These are phyloP conservation scores for Oxyscelio sp. DNA, from an alignment of 2,888 invertebrate species.

Conservation along the genomic window DNA sequence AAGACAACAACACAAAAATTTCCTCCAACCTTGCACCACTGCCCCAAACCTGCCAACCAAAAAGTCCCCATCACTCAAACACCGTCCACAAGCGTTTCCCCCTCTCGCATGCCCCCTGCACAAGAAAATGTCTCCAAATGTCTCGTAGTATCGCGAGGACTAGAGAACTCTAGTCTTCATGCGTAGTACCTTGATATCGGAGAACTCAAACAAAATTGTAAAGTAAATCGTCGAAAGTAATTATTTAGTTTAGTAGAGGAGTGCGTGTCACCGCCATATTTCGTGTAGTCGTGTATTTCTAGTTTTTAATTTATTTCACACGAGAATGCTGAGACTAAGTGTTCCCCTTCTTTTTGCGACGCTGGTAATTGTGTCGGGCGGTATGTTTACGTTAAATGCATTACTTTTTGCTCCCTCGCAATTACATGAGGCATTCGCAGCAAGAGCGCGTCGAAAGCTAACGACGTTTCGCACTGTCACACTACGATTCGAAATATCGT, in stretches of 20 bases:
- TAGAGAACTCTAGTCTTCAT: no score
- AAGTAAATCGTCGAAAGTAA: slow-evolving; percentile 28
- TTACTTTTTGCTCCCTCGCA: not conserved
- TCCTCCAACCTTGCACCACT: no score
- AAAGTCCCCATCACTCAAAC: no score
- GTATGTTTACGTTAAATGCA: slow-evolving; percentile 57
- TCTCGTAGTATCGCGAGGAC: no score
- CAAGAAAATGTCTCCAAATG: no score
- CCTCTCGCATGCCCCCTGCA: no score
- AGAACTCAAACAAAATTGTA: slow-evolving; percentile 52
- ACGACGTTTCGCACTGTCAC: no score
- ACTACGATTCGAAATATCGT: no score
- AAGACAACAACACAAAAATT: no score
- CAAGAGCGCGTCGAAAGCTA: no score
- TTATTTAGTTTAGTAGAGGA: not conserved
- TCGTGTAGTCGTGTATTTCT: not conserved
- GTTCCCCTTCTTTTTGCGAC: slow-evolving; percentile 30
- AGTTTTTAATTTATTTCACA: slow-evolving; percentile 37
- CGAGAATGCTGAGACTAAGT: slow-evolving; percentile 48
- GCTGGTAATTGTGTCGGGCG: slow-evolving; percentile 54
- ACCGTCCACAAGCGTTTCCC: no score
- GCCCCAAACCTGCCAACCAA: no score
- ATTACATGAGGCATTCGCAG: not conserved
- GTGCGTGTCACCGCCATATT: not conserved
- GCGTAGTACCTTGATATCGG: slow-evolving; percentile 54